Evolutionary conservation across 2,797 vertebrate genomes (phyloP), one percentile per base, ranked within the genome.

Genomic region (Alosa sapidissima): DNA sequence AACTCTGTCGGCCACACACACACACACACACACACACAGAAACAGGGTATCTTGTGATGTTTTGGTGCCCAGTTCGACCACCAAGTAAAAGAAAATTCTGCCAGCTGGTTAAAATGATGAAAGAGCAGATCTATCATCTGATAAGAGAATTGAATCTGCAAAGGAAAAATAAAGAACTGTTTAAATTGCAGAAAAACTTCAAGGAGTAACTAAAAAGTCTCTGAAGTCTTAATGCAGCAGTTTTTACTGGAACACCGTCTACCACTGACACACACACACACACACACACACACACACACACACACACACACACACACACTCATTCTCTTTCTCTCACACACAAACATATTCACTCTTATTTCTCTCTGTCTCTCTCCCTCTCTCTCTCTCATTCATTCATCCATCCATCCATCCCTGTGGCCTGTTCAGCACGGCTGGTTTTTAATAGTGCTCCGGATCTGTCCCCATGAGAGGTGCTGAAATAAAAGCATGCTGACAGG

Each of bases 121-220:
- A 28, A 41, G 14, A 72, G 13, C 1, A 7, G 14, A 78, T 21
- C 41, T 9, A 47, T 21, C 21, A 78, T 47, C 72, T 14, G 72
- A 78, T 78, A 45, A 78, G 72, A 72, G 72, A 47, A 19, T 78
- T 1, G 21, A 47, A 78, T 78, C 72, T 78, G 72, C 72, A 78
- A 21, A 45, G 36, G 41, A 36, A 45, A 21, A 41, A 45, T 41
- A 78, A 8, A 60, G 21, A 60, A 62, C 5, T 62, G 58, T 24
- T 62, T 62, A 9, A 62, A 21, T 2, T 47, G 41, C 72, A 78
- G 21, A 78, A 78, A 47, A 21, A 19, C 28, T 19, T 47, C 16
- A 78, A 24, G 21, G 58, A 0, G 6, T 7, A 24, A 62, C 58
- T 7, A 9, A 24, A 62, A 24, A 62, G 41, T n/a, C 41, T 78